Evolutionary conservation across 2,113 vertebrate genomes (phyloP), one percentile per base, ranked within the genome.

Genomic region (Mirza zaza): DNA sequence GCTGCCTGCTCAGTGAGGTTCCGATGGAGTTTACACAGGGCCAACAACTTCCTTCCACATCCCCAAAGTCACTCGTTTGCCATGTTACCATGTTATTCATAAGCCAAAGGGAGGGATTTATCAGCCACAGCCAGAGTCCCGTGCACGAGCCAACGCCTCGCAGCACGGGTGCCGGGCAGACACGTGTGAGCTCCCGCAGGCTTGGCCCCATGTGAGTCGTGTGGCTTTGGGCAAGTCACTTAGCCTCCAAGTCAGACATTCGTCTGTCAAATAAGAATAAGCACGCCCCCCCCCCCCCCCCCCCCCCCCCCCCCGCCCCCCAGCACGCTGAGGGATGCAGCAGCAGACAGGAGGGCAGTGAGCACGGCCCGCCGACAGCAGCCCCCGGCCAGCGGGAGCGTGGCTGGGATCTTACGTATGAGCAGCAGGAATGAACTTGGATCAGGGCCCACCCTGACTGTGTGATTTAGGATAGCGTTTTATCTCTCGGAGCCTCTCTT

Each of bases 131-230:
- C 15, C 9, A 1, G 57, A 27, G 80, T 29, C 76, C 57, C 86
- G 8, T 0, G 1, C 32, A 4, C 0, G 23, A 79, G 39, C 75
- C 0, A n/a, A n/a, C n/a, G n/a, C n/a, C n/a, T n/a, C n/a, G n/a
- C n/a, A n/a, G 23, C 20, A 5, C 0, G 5, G 48, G 55, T 0
- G 0, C 45, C 0, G 0, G 0, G 39, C 61, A 18, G 79, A 71
- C 13, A 17, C 3, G 0, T 0, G 10, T 6, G 67, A 76, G 82
- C 0, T 0, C n/a, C 3, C 6, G 36, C 80, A 3, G 21, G 39
- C 42, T 50, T 25, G 0, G 73, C 32, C n/a, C 20, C 63, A 23
- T 8, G 39, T 9, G 45, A 55, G 50, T 48, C 0, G 0, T 4
- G 77, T 27, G 34, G 79, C 50, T 27, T 3, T 29, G 36, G 61